Percentiles rank a stretch among this genome's conserved stretches.
phyloP scores from a whole-genome alignment of 2,888 invertebrate genomes.

The Rhabditophanes sp. region DNA sequence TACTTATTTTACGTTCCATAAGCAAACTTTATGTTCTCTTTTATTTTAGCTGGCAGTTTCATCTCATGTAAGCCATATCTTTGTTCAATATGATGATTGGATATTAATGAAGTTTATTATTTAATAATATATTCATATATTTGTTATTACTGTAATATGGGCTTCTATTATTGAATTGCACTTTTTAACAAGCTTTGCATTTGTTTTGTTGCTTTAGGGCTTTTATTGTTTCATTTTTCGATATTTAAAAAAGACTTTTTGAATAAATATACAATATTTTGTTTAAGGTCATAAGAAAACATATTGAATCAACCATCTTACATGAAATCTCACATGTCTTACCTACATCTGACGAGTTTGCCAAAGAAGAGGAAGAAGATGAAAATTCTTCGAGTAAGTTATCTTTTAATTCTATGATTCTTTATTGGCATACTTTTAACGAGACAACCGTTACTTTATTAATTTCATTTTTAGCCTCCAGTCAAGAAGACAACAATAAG shows the following conservation, averaged over 20 bases:
- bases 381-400: no score
- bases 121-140: slow-evolving; percentile 5
- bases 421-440: no score
- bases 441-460: background rate
- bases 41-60: slow-evolving; percentile 42
- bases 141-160: slow-evolving; percentile 5
- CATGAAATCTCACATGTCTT: slow-evolving; percentile 44
- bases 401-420: background rate
- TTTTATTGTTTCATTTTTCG: slow-evolving; percentile 3
- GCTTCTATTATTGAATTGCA: background rate
- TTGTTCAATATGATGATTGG: slow-evolving; percentile 10
- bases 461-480: background rate
- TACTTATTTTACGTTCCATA: no score
- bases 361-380: slow-evolving; percentile 42
- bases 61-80: slow-evolving; percentile 34
- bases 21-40: slow-evolving; percentile 5
- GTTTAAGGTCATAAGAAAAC: slow-evolving; percentile 42
- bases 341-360: slow-evolving; percentile 44
- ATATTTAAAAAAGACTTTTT: background rate
- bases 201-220: no score
- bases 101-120: slow-evolving; percentile 4
- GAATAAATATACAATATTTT: slow-evolving; percentile 1
- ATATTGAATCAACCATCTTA: slow-evolving; percentile 44
- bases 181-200: background rate
- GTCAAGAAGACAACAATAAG: background rate